phyloP scores from a whole-genome alignment of 2,888 invertebrate genomes.

The Pristionchus entomophagus region DNA sequence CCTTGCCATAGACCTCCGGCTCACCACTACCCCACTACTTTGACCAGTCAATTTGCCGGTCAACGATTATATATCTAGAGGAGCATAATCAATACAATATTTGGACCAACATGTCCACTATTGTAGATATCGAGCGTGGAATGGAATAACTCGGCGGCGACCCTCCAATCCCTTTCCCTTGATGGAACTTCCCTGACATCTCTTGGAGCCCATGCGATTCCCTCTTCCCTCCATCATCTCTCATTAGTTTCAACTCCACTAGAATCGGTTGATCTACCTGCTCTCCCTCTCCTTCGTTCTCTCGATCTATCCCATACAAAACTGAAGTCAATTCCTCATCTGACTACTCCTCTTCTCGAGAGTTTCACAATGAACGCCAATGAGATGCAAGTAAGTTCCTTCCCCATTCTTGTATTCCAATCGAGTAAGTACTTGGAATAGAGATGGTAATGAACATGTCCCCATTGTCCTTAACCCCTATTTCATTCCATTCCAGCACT shows the following conservation, averaged over 20 bases:
- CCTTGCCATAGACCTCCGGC: too few relatives aligned
- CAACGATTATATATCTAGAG: too few relatives aligned
- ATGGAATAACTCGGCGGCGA: background rate
- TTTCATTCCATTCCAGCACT: background rate
- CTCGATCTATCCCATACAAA: slow-evolving; percentile 52
- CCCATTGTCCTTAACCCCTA: too few relatives aligned
- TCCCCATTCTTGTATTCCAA: background rate
- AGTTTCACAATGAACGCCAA: slow-evolving; percentile 50
- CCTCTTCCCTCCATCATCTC: slow-evolving; percentile 3
- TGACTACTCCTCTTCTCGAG: slow-evolving; percentile 51
- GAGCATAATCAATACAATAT: background rate
- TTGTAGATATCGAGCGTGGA: background rate
- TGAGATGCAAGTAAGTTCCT: slow-evolving; percentile 24
- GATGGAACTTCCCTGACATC: background rate
- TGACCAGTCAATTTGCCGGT: too few relatives aligned
- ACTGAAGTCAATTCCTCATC: slow-evolving; percentile 47
- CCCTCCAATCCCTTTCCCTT: background rate
- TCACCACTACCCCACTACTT: too few relatives aligned
- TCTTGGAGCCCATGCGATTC: background rate
- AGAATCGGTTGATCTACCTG: slow-evolving; percentile 18
- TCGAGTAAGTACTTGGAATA: background rate
- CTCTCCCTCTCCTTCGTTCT: slow-evolving; percentile 24
- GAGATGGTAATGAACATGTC: background rate
- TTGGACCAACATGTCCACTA: background rate
- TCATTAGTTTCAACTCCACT: slow-evolving; percentile 32